phyloP scores from a whole-genome alignment of 2,113 vertebrate species.

The Sminthopsis crassicaudata region DNA sequence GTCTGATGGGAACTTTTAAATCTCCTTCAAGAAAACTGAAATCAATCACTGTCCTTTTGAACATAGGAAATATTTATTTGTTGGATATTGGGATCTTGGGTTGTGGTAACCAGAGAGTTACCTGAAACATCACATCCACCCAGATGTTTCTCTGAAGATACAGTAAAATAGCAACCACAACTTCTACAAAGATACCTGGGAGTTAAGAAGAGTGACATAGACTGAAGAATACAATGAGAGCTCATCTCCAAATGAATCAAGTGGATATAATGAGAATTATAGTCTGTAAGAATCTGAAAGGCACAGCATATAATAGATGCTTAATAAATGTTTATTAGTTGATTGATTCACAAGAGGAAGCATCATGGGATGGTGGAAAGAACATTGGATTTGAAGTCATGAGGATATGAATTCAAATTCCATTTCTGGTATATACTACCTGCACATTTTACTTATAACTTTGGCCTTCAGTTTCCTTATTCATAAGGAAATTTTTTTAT shows the following conservation, averaged over 20 bases:
- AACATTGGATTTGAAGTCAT: background rate
- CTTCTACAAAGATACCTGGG: background rate
- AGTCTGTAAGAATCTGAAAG: background rate
- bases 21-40: background rate
- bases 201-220: background rate
- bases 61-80: background rate
- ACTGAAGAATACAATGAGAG: background rate
- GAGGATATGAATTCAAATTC: background rate
- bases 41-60: background rate
- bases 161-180: background rate
- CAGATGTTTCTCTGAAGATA: background rate
- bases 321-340: background rate
- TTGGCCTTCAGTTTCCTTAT: background rate
- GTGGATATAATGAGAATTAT: background rate
- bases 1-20: background rate
- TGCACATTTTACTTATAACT: background rate
- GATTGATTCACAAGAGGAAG: background rate
- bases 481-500: too few relatives aligned
- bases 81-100: background rate
- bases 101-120: background rate
- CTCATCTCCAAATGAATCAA: background rate
- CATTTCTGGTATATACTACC: background rate
- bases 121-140: background rate
- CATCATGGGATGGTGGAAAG: background rate
- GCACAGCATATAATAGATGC: background rate